Evolutionary conservation across 2,797 vertebrate genomes (phyloP).

Genomic region (Protosalanx chinensis): DNA sequence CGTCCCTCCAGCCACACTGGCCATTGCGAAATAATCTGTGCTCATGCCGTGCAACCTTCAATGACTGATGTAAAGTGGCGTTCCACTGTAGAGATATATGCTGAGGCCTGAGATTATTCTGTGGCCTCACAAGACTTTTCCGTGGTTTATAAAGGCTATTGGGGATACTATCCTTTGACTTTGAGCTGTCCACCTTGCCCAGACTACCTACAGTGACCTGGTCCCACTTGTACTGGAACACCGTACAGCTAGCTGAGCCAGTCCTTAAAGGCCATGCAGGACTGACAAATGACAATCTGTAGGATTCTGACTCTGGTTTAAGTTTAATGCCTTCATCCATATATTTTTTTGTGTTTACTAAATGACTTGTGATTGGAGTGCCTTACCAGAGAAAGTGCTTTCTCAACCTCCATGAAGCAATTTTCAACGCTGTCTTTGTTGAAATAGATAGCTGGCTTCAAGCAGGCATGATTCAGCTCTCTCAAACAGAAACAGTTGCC

Average conservation of each 20-base stretch:
- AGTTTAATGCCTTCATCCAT: background rate
- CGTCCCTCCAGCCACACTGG: background rate
- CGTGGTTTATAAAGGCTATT: background rate
- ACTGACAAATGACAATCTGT: background rate
- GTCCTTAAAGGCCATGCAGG: too few relatives aligned
- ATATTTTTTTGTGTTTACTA: constrained; percentile 3
- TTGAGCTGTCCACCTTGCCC: too few relatives aligned
- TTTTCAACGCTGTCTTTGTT: background rate
- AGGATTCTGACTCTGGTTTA: background rate
- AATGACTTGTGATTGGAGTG: constrained; percentile 6
- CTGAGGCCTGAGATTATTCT: too few relatives aligned
- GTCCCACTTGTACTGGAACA: too few relatives aligned
- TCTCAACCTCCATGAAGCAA: too few relatives aligned
- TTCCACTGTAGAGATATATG: background rate
- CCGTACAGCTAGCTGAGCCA: too few relatives aligned
- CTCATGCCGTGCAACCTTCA: background rate
- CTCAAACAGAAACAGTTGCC: background rate
- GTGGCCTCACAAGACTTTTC: background rate
- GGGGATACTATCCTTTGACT: background rate
- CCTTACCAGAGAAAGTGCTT: constrained; percentile 8
- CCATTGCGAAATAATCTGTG: background rate
- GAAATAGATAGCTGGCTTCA: constrained; percentile 4
- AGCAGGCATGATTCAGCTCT: background rate
- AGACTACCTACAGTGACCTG: too few relatives aligned
- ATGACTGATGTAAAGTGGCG: constrained; percentile 1